Evolutionary conservation across 1,140 invertebrate genomes (phyloP).

Genomic region (Eriosoma lanigerum): DNA sequence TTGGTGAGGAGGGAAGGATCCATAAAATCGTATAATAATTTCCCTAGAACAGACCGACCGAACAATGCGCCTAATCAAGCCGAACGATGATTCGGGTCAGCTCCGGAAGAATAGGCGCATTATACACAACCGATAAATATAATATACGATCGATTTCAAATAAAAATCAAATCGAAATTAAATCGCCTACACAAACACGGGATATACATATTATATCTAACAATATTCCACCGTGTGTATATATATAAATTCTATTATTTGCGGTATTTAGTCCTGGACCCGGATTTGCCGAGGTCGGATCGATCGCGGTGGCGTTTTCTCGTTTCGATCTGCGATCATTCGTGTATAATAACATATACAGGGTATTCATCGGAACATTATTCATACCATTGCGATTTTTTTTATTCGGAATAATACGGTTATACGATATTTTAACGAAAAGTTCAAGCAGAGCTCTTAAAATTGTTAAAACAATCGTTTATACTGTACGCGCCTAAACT

Average conservation of each 20-base stretch:
- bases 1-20: neutral
- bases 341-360: too few species aligned
- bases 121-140: neutral
- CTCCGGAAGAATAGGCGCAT: neutral
- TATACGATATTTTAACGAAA: too few species aligned
- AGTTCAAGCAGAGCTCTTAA: too few species aligned
- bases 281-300: too few species aligned
- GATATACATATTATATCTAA: neutral
- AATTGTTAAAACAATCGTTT: too few species aligned
- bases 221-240: neutral
- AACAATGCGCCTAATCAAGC: conserved; percentile 32
- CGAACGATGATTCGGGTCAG: neutral
- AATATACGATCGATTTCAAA: conserved; percentile 27
- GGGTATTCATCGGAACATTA: too few species aligned
- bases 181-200: conserved; percentile 33
- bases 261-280: neutral
- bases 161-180: conserved; percentile 17
- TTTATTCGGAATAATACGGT: too few species aligned
- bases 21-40: conserved; percentile 9
- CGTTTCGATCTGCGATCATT: too few species aligned
- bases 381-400: too few species aligned
- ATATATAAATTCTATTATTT: neutral
- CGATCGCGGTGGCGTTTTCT: conserved; percentile 14
- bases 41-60: neutral
- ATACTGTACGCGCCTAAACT: too few species aligned